Percentiles rank a stretch among this genome's conserved stretches.
These are phyloP conservation scores for Zophobas atratus DNA, from an alignment of 1,140 invertebrate genomes.

Conservation along the genomic window DNA sequence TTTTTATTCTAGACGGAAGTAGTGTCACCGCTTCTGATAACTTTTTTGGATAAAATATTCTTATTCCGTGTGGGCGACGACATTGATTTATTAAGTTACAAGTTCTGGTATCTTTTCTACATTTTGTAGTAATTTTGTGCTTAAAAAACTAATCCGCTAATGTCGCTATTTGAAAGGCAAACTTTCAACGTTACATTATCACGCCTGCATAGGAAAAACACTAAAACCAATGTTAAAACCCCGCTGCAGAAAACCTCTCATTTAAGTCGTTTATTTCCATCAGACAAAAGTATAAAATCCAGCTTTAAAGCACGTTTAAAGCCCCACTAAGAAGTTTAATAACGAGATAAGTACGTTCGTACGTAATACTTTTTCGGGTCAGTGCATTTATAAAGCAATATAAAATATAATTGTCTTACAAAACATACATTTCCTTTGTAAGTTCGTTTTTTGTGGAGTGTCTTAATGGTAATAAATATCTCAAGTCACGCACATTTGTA, in stretches of 20 bases:
- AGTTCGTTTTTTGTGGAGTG: constrained; percentile 26
- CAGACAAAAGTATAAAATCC: constrained; percentile 6
- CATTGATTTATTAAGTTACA: no score
- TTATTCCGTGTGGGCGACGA: no score
- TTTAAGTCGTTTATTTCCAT: constrained; percentile 16
- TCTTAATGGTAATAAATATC: constrained; percentile 46
- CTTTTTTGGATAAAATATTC: no score
- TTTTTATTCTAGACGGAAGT: no score
- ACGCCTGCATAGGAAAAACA: no score
- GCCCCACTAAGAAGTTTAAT: constrained; percentile 24
- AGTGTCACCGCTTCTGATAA: no score
- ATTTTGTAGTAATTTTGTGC: no score
- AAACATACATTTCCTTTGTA: constrained; percentile 46
- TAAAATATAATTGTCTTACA: constrained; percentile 45
- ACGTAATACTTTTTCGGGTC: constrained; percentile 39
- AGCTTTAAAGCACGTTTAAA: constrained; percentile 28
- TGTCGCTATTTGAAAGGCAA: no score
- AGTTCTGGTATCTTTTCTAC: no score
- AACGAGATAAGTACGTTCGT: constrained; percentile 30
- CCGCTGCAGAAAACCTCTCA: background rate
- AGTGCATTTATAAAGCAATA: constrained; percentile 46
- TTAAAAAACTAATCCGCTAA: no score
- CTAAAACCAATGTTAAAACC: no score
- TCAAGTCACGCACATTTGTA: constrained; percentile 42
- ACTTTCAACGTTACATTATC: no score